A percentile compares a stretch with the other conserved stretches of the same genome.
Evolutionary conservation across 2,797 vertebrate species (phyloP).

Genomic region (Pogonophryne albipinna): DNA sequence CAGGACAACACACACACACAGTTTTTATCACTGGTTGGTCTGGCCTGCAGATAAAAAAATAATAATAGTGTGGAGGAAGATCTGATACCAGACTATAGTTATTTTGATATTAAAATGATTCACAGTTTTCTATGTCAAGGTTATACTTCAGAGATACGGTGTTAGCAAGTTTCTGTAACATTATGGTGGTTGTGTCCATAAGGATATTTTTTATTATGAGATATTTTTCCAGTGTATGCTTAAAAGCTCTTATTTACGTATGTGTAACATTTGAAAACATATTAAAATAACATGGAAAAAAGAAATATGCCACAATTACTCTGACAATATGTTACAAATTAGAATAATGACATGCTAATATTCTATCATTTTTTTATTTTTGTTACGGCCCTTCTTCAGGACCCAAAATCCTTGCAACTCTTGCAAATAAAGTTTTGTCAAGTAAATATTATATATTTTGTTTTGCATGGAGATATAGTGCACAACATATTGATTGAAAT

Average conservation of each 20-base stretch:
- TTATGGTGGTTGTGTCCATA: background rate
- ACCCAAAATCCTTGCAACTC: background rate
- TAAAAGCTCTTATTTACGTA: background rate
- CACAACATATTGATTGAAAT: background rate
- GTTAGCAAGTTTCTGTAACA: background rate
- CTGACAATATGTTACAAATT: background rate
- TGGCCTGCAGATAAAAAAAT: conserved; percentile 20
- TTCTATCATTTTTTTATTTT: no score
- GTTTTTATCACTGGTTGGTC: conserved; percentile 19
- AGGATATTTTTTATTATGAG: background rate
- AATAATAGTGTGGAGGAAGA: background rate
- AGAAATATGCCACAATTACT: background rate
- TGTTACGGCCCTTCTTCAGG: no score
- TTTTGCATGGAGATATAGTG: background rate
- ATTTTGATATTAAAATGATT: conserved; percentile 15
- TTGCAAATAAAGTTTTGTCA: background rate
- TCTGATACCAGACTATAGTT: conserved; percentile 14
- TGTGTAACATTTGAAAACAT: background rate
- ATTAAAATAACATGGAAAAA: no score
- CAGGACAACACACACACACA: conserved; percentile 17
- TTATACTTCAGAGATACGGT: background rate
- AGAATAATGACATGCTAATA: background rate
- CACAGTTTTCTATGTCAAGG: background rate
- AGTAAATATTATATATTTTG: background rate
- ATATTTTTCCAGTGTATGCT: no score